Evolutionary conservation across 1,140 invertebrate genomes (phyloP).

Genomic region (Drosophila punjabiensis): DNA sequence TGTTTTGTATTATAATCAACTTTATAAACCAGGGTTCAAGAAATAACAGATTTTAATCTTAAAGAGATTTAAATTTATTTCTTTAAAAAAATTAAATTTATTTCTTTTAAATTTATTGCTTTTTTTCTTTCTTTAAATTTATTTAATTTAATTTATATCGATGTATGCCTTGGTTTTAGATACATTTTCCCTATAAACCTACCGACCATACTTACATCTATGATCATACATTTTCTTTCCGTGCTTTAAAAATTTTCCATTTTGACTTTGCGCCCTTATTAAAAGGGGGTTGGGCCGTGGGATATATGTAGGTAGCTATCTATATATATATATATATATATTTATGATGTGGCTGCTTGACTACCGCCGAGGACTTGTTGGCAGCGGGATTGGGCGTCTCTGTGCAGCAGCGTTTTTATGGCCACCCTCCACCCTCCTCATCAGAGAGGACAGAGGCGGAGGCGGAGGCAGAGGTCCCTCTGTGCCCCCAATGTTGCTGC

Average conservation of each 20-base stretch:
- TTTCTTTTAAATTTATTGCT: no score
- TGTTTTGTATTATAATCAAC: neutral
- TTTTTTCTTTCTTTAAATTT: neutral
- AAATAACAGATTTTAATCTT: neutral
- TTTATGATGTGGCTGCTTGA: conserved; percentile 58
- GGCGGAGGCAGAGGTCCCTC: neutral
- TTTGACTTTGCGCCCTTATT: conserved; percentile 30
- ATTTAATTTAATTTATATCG: no score
- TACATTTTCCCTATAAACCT: neutral
- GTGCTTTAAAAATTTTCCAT: conserved; percentile 34
- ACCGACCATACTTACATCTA: no score
- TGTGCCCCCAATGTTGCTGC: conserved; percentile 38
- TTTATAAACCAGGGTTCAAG: neutral
- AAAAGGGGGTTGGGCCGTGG: conserved; percentile 17
- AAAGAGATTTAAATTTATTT: neutral
- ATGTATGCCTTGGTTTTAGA: neutral
- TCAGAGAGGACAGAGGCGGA: no score
- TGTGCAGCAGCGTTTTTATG: conserved; percentile 28
- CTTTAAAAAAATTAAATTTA: no score
- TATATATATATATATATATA: conserved; percentile 4
- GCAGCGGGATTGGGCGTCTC: conserved; percentile 21
- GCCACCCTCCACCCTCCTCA: neutral
- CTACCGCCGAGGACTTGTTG: conserved; percentile 49
- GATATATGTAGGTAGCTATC: neutral
- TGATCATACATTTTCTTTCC: neutral